Percentiles rank a stretch among this genome's conserved stretches.
phyloP scores from a whole-genome alignment of 2,113 vertebrate genomes.

The Oncorhynchus gorbuscha region DNA sequence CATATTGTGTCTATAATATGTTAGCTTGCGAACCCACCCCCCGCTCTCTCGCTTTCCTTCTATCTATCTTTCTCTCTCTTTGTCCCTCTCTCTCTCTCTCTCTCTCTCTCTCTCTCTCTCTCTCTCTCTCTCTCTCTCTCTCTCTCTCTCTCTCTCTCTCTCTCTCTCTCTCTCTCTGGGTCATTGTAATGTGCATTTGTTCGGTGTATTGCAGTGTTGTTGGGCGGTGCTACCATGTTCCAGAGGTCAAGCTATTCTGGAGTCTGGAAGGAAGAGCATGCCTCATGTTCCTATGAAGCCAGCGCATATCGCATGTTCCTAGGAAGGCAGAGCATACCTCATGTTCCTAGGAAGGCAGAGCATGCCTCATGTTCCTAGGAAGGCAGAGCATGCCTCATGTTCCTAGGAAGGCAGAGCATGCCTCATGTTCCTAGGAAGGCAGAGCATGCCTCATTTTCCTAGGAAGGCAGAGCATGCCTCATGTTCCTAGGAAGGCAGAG shows the following conservation, averaged over 20 bases:
- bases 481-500: not conserved
- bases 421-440: not conserved
- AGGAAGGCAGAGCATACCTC: not conserved
- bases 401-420: not conserved
- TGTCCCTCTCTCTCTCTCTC: not conserved
- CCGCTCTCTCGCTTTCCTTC: no score
- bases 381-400: no score
- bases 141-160: not conserved
- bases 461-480: not conserved
- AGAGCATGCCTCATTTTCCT: no score
- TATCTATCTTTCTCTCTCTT: no score
- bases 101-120: not conserved
- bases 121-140: not conserved
- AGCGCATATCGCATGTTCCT: not conserved
- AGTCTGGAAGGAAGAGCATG: conserved; percentile 13
- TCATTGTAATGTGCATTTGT: not conserved
- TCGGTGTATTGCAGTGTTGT: not conserved
- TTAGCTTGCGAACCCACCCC: no score
- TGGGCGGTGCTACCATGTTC: not conserved
- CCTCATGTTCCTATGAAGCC: conserved; percentile 6
- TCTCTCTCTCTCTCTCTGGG: not conserved
- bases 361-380: not conserved
- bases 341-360: not conserved
- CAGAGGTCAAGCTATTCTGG: conserved; percentile 20
- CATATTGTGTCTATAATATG: no score